Evolutionary conservation across 2,113 vertebrate species (phyloP), one percentile per base, ranked within the genome.

Genomic region (Zapornia atra): DNA sequence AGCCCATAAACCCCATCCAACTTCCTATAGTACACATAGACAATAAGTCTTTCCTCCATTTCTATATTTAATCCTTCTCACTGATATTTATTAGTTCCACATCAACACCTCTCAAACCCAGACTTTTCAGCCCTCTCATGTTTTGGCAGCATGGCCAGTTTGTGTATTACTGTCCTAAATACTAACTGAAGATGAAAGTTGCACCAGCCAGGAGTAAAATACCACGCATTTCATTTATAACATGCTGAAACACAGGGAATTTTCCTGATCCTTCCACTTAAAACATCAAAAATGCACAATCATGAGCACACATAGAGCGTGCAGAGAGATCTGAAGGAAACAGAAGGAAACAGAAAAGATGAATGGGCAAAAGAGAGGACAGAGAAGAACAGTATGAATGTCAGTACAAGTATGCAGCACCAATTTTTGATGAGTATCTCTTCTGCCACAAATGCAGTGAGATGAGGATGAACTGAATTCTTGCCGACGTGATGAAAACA

Each of bases 61-160:
- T 90, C 95, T 96, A 96, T 87, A 96, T 95, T 92, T 96, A 97
- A 90, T 85, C 82, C 42, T 89, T 89, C 85, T 92, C 51, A 18
- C 53, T 56, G 33, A 63, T 51, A 83, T 77, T 59, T 66, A 57
- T 48, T 72, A 38, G 13, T 44, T 88, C 48, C 81, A 38, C 72
- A 92, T 21, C 42, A 38, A 44, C 13, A 16, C 12, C 33, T 61
- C 38, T 53, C 69, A 76, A 77, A 42, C 36, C 28, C 12, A 36
- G 50, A 63, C 4, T 66, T 91, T 72, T 73, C 68, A 69, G 14
- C 29, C 28, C 57, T 72, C 42, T 50, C 1, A 0, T 51, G 16
- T 59, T 82, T 66, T 31, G 56, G 53, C 59, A 38, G 53, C 10
- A 28, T 5, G 9, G 59, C 28, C 26, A 59, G 17, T 84, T 69